Evolutionary conservation across 2,113 vertebrate genomes (phyloP), one percentile per base, ranked within the genome.

Genomic region (Chloropsis cyanopogon): DNA sequence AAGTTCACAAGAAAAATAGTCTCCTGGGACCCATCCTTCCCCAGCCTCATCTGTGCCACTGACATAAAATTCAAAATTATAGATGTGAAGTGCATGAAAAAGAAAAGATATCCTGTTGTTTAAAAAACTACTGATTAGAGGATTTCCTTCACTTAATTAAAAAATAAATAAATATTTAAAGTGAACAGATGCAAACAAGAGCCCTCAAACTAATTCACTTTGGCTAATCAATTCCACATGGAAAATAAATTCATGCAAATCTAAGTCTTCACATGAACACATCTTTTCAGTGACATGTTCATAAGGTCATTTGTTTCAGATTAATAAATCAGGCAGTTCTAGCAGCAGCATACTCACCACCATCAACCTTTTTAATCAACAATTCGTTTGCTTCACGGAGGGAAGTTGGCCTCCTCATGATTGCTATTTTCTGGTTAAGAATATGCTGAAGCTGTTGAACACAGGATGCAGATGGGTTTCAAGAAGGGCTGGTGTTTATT

Each of bases 271-370:
- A n/a, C 35, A 65, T n/a, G 80, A 95, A 61, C 23, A 37, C 39
- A 69, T 71, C 49, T 90, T 60, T 80, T 93, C 76, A 65, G 60
- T 82, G 73, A 81, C 69, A 88, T 53, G 39, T 49, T 96, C 56
- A 66, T 83, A 69, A 90, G 85, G 90, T 95, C 80, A 90, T 92
- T 95, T 93, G 64, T 92, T 95, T 93, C 87, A 92, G 44, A 77
- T 77, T 91, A 94, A 93, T 92, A 93, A 85, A 96, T 96, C 83
- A 96, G 37, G 37, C 39, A 49, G 56, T 39, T 85, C 21, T 82
- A 92, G 29, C 56, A 92, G 88, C 79, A 86, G 39, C 42, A 86
- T 39, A 73, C 31, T 73, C 56, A 77, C 80, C 52, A 66, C 53
- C 23, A 86, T 92, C 92, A 92, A 89, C 77, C 63, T 85, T 50